These are phyloP conservation scores for Callaeas wilsoni DNA, from an alignment of 2,113 vertebrate genomes.

Conservation along the genomic window DNA sequence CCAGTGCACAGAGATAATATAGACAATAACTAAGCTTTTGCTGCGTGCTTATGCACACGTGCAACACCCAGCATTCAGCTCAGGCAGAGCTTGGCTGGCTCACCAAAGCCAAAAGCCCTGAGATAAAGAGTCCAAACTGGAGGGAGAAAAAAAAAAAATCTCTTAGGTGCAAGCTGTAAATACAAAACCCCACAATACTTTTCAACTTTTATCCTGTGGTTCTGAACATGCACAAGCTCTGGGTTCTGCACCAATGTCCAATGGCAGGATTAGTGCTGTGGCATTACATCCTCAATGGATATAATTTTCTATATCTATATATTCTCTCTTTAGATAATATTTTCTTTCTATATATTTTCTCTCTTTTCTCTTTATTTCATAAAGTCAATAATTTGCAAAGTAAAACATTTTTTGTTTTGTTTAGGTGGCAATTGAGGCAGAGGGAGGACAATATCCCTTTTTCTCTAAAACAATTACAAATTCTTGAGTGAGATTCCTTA, in stretches of 20 bases:
- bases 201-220: background rate
- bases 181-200: background rate
- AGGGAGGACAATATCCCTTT: background rate
- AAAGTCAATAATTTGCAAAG: background rate
- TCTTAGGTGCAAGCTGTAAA: background rate
- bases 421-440: background rate
- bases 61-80: constrained; percentile 6
- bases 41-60: constrained; percentile 18
- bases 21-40: constrained; percentile 58
- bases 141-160: background rate
- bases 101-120: background rate
- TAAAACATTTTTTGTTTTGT: background rate
- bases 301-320: background rate
- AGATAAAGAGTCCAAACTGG: background rate
- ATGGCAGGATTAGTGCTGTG: background rate
- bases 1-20: constrained; percentile 65
- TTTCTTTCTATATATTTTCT: background rate
- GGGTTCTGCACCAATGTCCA: background rate
- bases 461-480: background rate
- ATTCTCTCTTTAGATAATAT: background rate
- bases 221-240: background rate
- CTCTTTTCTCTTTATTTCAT: background rate
- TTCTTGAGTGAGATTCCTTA: background rate
- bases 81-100: background rate
- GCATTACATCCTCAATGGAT: background rate